Evolutionary conservation across 2,113 vertebrate species (phyloP), one percentile per base, ranked within the genome.

Genomic region (Lepisosteus osseus): DNA sequence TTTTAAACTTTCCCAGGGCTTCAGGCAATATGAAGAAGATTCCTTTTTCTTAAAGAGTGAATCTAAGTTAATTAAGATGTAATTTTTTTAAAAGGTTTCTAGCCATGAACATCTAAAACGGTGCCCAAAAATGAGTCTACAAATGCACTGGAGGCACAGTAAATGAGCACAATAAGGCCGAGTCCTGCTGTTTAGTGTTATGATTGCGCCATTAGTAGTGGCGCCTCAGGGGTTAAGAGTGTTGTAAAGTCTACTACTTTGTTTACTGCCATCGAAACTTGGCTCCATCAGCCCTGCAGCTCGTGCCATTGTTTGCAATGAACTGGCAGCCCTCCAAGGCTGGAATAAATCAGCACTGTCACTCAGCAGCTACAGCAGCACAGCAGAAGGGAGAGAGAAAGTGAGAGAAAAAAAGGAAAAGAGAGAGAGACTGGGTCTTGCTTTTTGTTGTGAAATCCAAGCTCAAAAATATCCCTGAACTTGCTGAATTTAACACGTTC

Each of bases 261-360:
- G 88, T 88, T 92, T 90, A 88, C 85, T 87, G 83, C 85, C 84
- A 82, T 85, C 84, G 79, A 86, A 86, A 88, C 83, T 89, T 85
- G 83, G 86, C 87, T 86, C 78, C 73, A 78, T 61, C 66, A 40
- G 76, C 80, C 77, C 82, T 79, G 80, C 65, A 82, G 79, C 86
- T 86, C 84, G 63, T 78, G 81, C 81, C 80, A 87, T 89, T 91
- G 88, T 89, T 88, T 88, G 79, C 87, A 84, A 83, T 78, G 82
- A 86, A 77, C 72, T 91, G 91, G 90, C 86, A 56, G 75, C 14
- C 42, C 3, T 82, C 89, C 89, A 88, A 70, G 80, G 76, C 83
- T 85, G 83, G 79, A 86, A 83, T 90, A 90, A 87, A 92, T 90
- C 88, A 90, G 80, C 78, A 84, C 79, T 80, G 88, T 90, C 88